These are phyloP conservation scores for Brenthis daphne DNA, from an alignment of 2,888 invertebrate species.

Conservation along the genomic window DNA sequence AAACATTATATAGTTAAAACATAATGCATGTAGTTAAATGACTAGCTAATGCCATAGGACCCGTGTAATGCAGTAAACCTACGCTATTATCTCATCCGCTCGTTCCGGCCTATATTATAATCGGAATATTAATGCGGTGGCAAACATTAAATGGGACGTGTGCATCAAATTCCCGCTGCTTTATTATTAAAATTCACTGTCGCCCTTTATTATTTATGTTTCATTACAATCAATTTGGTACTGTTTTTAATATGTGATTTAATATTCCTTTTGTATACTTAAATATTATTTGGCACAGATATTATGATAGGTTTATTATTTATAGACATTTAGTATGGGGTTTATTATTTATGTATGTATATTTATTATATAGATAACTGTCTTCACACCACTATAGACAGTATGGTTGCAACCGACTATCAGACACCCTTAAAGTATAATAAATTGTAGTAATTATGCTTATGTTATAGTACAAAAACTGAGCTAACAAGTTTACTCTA, in stretches of 20 bases:
- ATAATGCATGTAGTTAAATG: neutral
- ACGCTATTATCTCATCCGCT: neutral
- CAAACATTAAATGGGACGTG: conserved; percentile 14
- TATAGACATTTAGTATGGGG: too few species aligned
- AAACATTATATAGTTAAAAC: neutral
- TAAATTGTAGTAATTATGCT: too few species aligned
- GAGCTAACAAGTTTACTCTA: too few species aligned
- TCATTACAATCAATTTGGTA: conserved; percentile 5
- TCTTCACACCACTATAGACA: too few species aligned
- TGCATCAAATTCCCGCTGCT: conserved; percentile 9
- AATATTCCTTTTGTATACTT: conserved; percentile 9
- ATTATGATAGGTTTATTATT: neutral
- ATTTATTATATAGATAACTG: too few species aligned
- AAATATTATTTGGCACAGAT: neutral
- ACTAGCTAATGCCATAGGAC: conserved; percentile 1
- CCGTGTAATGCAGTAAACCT: conserved; percentile 17
- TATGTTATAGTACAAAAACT: too few species aligned
- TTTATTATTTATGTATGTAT: too few species aligned
- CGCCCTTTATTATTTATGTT: conserved; percentile 12
- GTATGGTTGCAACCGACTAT: too few species aligned
- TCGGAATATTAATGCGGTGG: conserved; percentile 19
- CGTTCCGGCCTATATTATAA: conserved; percentile 13
- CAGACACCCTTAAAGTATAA: too few species aligned
- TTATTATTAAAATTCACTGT: conserved; percentile 16
- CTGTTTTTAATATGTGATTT: conserved; percentile 1